Evolutionary conservation across 2,797 vertebrate genomes (phyloP).

Genomic region (Characodon lateralis): DNA sequence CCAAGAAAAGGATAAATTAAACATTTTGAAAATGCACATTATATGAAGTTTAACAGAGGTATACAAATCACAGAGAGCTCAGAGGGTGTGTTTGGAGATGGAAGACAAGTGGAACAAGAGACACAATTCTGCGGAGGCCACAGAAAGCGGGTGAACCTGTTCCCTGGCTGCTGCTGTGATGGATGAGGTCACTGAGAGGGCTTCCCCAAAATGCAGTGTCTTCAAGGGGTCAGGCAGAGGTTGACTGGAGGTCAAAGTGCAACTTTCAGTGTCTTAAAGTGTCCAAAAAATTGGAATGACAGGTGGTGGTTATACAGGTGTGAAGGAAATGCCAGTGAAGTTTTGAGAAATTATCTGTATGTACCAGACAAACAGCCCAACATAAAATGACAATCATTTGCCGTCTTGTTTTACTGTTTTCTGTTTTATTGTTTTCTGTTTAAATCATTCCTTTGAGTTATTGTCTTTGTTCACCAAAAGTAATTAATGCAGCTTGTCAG

Average conservation of each 20-base stretch:
- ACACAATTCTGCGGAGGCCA: slow-evolving; percentile 46
- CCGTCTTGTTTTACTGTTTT: neutral
- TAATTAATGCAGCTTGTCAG: neutral
- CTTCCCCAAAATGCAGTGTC: slow-evolving; percentile 69
- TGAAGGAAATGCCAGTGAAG: neutral
- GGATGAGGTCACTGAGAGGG: slow-evolving; percentile 81
- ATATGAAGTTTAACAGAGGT: slow-evolving; percentile 19
- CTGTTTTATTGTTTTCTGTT: neutral
- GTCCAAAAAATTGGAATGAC: slow-evolving; percentile 11
- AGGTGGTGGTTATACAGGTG: neutral
- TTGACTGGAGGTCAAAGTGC: slow-evolving; percentile 77
- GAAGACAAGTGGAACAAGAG: slow-evolving; percentile 36
- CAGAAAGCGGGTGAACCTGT: slow-evolving; percentile 66
- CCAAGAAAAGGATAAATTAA: too few relatives aligned
- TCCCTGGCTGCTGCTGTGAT: slow-evolving; percentile 75
- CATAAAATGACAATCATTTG: neutral
- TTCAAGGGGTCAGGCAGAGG: slow-evolving; percentile 72
- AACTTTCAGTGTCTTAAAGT: slow-evolving; percentile 31
- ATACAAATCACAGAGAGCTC: slow-evolving; percentile 32
- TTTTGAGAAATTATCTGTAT: neutral
- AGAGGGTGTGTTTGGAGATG: slow-evolving; percentile 36
- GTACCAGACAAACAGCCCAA: neutral
- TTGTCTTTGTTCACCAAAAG: neutral
- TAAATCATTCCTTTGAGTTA: neutral
- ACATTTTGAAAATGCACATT: too few relatives aligned